These are phyloP conservation scores for Fundulus diaphanus DNA, from an alignment of 2,797 vertebrate species.

Conservation along the genomic window DNA sequence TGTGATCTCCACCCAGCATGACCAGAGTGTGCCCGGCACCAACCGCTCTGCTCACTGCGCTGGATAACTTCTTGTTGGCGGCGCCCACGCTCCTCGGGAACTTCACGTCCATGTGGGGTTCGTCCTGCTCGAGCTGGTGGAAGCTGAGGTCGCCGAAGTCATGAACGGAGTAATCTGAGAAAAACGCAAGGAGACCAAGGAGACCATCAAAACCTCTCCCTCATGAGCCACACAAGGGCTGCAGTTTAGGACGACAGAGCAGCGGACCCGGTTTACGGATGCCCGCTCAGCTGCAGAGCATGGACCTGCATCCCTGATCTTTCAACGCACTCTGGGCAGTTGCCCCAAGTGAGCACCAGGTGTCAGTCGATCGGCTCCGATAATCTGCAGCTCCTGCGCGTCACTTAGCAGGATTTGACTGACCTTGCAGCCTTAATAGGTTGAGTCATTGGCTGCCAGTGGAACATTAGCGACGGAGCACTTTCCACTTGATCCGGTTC, in stretches of 20 bases:
- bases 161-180: slow-evolving; percentile 88
- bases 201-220: background rate
- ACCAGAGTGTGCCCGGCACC: slow-evolving; percentile 90
- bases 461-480: slow-evolving; percentile 55
- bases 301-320: background rate
- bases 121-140: slow-evolving; percentile 88
- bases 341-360: background rate
- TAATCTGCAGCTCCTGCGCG: background rate
- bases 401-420: slow-evolving; percentile 15
- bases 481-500: slow-evolving; percentile 55
- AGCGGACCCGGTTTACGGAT: background rate
- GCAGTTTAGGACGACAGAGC: background rate
- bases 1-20: slow-evolving; percentile 97
- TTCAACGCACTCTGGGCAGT: background rate
- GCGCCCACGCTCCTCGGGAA: slow-evolving; percentile 92
- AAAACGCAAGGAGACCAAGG: background rate
- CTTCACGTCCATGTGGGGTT: slow-evolving; percentile 87
- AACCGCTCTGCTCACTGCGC: slow-evolving; percentile 87
- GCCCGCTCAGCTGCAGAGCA: background rate
- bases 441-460: slow-evolving; percentile 47
- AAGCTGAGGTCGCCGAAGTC: slow-evolving; percentile 95
- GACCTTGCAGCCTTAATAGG: slow-evolving; percentile 15
- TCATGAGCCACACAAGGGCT: background rate
- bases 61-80: slow-evolving; percentile 88
- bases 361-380: background rate